Conservation (phyloP, 2,113 vertebrate genomes). For the Sinocyclocheilus grahami region DNA sequence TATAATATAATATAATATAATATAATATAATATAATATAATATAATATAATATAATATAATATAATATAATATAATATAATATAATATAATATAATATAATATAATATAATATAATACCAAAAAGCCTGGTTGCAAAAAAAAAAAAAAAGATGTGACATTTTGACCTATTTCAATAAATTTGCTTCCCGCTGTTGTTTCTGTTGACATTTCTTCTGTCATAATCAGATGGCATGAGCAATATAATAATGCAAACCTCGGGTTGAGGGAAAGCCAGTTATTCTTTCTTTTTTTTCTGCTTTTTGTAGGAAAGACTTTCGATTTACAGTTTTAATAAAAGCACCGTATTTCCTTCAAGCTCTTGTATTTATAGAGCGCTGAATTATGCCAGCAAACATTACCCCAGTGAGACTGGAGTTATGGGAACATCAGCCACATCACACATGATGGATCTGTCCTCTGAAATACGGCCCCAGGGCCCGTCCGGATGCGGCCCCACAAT, state of each 20-base stretch:
- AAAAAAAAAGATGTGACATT: not conserved
- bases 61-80: no score
- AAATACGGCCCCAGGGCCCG: constrained; percentile 59
- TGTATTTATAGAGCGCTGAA: constrained; percentile 70
- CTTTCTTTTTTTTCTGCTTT: constrained; percentile 24
- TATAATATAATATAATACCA: no score
- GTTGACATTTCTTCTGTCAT: not conserved
- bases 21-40: no score
- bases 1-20: no score
- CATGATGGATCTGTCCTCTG: constrained; percentile 66
- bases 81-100: no score
- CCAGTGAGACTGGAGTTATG: constrained; percentile 66
- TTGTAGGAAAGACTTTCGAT: constrained; percentile 58
- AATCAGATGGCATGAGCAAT: not conserved
- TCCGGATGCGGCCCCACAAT: constrained; percentile 35
- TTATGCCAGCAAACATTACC: constrained; percentile 70
- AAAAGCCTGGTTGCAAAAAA: not conserved
- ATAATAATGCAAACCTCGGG: not conserved
- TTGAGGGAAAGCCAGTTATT: not conserved
- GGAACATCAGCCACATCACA: constrained; percentile 65
- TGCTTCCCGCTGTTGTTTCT: not conserved
- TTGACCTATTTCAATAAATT: not conserved
- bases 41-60: no score
- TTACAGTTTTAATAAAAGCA: constrained; percentile 74
- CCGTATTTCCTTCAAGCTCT: constrained; percentile 61